phyloP scores from a whole-genome alignment of 2,888 invertebrate species.

The Platycnemis pennipes region DNA sequence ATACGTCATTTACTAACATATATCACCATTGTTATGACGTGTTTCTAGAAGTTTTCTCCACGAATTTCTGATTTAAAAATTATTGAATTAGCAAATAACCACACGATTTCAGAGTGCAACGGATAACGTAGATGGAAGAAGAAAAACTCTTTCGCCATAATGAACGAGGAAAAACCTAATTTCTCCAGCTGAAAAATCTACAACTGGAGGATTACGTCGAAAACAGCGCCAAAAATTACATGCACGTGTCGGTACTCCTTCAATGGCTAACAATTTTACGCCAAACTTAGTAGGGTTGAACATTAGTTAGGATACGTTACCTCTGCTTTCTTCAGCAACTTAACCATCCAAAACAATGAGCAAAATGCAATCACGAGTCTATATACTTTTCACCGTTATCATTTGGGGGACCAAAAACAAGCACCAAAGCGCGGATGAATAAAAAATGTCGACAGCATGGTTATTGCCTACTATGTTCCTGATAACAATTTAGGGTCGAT shows the following conservation, averaged over 20 bases:
- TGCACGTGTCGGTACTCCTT: slow-evolving; percentile 59
- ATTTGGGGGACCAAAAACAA: neutral
- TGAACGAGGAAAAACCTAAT: neutral
- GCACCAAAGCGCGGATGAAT: neutral
- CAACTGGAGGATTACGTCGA: neutral
- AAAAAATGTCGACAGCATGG: neutral
- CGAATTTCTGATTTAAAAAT: neutral
- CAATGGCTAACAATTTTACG: slow-evolving; percentile 28
- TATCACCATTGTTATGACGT: neutral
- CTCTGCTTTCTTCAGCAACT: neutral
- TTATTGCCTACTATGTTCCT: neutral
- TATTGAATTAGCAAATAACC: neutral
- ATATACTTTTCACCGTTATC: neutral
- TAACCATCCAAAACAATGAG: too few relatives aligned
- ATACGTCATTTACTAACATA: neutral
- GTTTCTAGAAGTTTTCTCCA: too few relatives aligned
- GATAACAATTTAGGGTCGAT: neutral
- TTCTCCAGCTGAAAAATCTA: neutral
- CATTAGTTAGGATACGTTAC: neutral
- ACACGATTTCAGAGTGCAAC: neutral
- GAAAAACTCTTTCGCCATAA: neutral
- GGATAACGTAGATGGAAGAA: neutral
- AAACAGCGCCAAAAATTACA: slow-evolving; percentile 38
- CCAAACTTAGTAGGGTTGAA: slow-evolving; percentile 12
- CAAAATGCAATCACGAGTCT: neutral